Conservation (phyloP, 53 echinoderm and acorn worm genomes). For the Temnopleurus reevesii region DNA sequence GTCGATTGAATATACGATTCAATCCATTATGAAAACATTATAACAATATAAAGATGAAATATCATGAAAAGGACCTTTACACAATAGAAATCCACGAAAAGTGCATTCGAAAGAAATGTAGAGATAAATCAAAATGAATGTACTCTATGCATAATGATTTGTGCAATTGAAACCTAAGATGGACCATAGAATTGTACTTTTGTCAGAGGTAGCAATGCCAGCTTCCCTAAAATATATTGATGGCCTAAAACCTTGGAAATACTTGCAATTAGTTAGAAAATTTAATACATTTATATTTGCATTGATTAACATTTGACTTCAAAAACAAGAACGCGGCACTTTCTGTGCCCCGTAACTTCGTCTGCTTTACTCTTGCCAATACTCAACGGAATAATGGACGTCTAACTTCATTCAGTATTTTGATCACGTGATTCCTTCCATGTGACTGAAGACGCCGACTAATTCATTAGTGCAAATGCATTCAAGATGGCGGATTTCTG, state of each 20-base stretch:
- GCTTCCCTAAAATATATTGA: neutral
- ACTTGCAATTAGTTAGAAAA: slow-evolving; percentile 16
- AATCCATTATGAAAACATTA: neutral
- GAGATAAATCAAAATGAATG: neutral
- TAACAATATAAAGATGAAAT: neutral
- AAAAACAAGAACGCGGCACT: slow-evolving; percentile 45
- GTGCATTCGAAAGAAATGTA: neutral
- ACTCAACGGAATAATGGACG: slow-evolving; percentile 47
- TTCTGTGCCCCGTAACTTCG: neutral
- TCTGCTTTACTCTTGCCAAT: neutral
- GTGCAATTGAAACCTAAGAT: neutral
- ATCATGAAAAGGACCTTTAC: neutral
- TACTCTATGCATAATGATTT: slow-evolving; percentile 17
- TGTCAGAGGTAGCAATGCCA: neutral
- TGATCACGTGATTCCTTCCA: slow-evolving; percentile 42
- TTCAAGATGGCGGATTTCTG: slow-evolving; percentile 46
- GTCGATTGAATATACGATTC: neutral
- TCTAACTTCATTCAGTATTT: slow-evolving; percentile 49
- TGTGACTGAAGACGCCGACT: slow-evolving; percentile 60
- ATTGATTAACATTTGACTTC: slow-evolving; percentile 59
- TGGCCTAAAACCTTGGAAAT: slow-evolving; percentile 9
- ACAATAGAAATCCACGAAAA: neutral
- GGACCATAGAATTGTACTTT: neutral
- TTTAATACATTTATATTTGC: neutral
- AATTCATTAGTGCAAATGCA: slow-evolving; percentile 59